Conservation (phyloP, 2,797 vertebrate genomes). For the Smutsia temminckii region DNA sequence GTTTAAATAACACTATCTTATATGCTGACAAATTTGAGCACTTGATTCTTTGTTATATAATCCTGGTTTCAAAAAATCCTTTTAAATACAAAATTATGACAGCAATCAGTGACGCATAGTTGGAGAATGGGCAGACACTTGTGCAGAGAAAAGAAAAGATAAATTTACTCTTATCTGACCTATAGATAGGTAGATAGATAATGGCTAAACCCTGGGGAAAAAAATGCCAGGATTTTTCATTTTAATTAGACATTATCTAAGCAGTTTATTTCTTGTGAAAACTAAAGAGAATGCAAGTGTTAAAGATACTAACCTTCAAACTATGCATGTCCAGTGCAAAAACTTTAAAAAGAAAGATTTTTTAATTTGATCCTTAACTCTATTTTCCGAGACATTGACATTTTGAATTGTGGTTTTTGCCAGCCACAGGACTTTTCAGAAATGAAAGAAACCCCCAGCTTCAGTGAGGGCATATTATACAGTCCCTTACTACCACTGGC, state of each 20-base stretch:
- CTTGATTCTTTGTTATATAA: background rate
- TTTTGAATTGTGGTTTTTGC: background rate
- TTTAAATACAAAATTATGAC: background rate
- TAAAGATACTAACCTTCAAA: background rate
- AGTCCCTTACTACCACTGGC: background rate
- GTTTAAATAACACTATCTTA: background rate
- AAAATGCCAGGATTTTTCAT: background rate
- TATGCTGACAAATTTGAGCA: background rate
- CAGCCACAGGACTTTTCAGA: background rate
- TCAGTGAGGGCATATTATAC: background rate
- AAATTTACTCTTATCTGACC: background rate
- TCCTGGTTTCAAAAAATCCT: background rate
- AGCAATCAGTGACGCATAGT: background rate
- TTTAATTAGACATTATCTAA: background rate
- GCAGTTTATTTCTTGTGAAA: conserved; percentile 23
- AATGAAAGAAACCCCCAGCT: background rate
- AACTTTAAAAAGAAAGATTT: background rate
- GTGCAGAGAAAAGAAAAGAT: background rate
- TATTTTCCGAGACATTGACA: background rate
- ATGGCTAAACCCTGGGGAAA: background rate
- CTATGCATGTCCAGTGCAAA: background rate
- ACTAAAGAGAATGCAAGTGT: background rate
- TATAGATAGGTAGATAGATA: background rate
- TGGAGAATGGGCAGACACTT: background rate
- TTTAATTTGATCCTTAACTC: background rate